Evolutionary conservation across 2,888 invertebrate genomes (phyloP).

Genomic region (Silvanus unidentatus): DNA sequence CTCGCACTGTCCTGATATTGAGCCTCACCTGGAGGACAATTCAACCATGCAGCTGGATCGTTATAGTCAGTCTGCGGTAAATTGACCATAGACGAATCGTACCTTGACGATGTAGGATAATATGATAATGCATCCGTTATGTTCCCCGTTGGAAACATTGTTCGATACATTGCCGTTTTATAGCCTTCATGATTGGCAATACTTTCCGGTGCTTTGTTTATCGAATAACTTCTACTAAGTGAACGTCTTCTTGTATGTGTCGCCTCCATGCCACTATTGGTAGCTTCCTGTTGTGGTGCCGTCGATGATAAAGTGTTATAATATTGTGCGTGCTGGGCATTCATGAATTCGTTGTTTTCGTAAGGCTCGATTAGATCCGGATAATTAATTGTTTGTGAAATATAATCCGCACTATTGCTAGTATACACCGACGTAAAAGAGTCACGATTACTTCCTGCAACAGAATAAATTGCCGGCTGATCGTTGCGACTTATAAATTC

Average conservation of each 20-base stretch:
- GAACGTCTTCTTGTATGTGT: constrained; percentile 35
- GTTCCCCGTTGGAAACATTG: constrained; percentile 65
- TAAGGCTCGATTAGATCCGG: constrained; percentile 63
- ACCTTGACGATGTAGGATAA: constrained; percentile 67
- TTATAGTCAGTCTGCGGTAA: constrained; percentile 52
- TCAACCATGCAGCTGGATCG: constrained; percentile 56
- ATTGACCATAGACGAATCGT: constrained; percentile 51
- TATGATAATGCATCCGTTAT: constrained; percentile 77
- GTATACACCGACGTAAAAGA: constrained; percentile 71
- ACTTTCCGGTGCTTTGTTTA: constrained; percentile 50
- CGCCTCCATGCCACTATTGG: constrained; percentile 7
- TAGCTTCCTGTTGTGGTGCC: constrained; percentile 26
- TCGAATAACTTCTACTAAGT: constrained; percentile 56
- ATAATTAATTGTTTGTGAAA: constrained; percentile 58
- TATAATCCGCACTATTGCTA: constrained; percentile 57
- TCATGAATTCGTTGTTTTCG: constrained; percentile 47
- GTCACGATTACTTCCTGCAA: constrained; percentile 65
- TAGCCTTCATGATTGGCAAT: constrained; percentile 59
- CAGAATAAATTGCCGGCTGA: constrained; percentile 67
- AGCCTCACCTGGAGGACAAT: constrained; percentile 30
- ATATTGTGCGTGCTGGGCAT: constrained; percentile 47
- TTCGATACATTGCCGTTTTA: constrained; percentile 59
- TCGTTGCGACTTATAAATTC: constrained; percentile 50
- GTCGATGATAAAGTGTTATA: constrained; percentile 44
- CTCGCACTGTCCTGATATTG: constrained; percentile 52